Percentiles rank a stretch among this genome's conserved stretches.
Conservation (phyloP, 2,113 vertebrate species). For the Lanius ludovicianus region DNA sequence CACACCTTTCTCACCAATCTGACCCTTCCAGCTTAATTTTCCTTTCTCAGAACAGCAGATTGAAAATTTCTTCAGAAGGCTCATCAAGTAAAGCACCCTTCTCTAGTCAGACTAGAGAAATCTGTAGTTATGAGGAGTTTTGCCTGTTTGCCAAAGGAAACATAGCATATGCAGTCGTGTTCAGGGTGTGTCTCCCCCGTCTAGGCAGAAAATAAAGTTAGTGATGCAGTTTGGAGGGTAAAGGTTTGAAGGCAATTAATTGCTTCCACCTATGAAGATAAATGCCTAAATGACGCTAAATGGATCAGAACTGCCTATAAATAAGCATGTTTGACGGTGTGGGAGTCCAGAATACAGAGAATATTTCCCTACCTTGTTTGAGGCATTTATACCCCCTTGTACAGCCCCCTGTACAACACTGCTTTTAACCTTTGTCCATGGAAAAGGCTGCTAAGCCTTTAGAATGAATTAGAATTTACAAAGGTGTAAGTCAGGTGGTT, state of each 20-base stretch:
- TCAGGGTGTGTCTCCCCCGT: background rate
- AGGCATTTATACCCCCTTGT: too few species aligned
- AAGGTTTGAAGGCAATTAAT: background rate
- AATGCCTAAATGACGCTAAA: background rate
- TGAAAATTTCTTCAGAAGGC: background rate
- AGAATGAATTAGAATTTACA: too few species aligned
- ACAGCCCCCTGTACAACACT: too few species aligned
- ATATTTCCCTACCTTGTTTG: too few species aligned
- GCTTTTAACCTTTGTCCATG: too few species aligned
- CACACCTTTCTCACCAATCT: background rate
- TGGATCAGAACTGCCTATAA: background rate
- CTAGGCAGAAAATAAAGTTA: background rate
- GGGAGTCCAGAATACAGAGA: too few species aligned
- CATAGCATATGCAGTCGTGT: background rate
- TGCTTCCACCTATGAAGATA: background rate
- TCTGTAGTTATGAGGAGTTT: background rate
- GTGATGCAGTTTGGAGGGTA: background rate
- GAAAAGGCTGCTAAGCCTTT: too few species aligned
- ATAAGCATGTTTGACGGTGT: background rate
- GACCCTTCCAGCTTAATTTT: background rate
- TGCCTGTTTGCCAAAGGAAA: background rate
- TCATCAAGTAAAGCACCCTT: background rate
- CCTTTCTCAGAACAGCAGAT: background rate
- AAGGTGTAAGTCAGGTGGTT: too few species aligned
- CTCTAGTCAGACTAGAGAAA: background rate